These are phyloP conservation scores for Drosophila colorata DNA, from an alignment of 2,888 invertebrate species.

Conservation along the genomic window DNA sequence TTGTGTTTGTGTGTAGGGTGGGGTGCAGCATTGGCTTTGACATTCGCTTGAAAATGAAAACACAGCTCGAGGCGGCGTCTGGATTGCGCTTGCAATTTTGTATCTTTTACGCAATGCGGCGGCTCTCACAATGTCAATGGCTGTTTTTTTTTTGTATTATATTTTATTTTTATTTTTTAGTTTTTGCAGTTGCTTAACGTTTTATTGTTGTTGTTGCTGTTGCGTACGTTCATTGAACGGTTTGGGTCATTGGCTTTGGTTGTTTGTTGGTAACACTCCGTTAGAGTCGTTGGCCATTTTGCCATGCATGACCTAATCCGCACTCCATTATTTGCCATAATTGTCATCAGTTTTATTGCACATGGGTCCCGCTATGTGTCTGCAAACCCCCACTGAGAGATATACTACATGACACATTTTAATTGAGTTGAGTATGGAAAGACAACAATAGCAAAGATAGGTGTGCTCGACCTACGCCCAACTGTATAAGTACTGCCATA, in stretches of 20 bases:
- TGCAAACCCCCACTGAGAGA: slow-evolving; percentile 5
- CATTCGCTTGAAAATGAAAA: slow-evolving; percentile 58
- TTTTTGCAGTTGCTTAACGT: slow-evolving; percentile 21
- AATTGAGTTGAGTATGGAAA: slow-evolving; percentile 40
- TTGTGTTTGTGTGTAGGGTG: slow-evolving; percentile 10
- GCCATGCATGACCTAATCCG: slow-evolving; percentile 65
- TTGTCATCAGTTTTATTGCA: slow-evolving; percentile 54
- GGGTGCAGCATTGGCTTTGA: slow-evolving; percentile 52
- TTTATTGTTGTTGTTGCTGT: slow-evolving; percentile 16
- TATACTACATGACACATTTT: slow-evolving; percentile 46
- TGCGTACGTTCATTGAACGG: slow-evolving; percentile 51
- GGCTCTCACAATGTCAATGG: slow-evolving; percentile 55
- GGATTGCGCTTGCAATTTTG: slow-evolving; percentile 35
- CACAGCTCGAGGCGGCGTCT: slow-evolving; percentile 21
- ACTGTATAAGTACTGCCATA: slow-evolving; percentile 25
- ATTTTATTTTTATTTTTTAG: slow-evolving; percentile 3
- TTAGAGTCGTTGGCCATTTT: slow-evolving; percentile 52
- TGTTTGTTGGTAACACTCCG: slow-evolving; percentile 26
- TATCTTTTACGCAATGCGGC: slow-evolving; percentile 54
- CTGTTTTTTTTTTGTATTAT: slow-evolving; percentile 36
- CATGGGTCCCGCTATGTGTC: slow-evolving; percentile 1
- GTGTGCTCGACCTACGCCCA: slow-evolving; percentile 59
- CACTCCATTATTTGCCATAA: slow-evolving; percentile 55
- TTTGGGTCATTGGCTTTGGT: slow-evolving; percentile 48
- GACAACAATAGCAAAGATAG: slow-evolving; percentile 29